Evolutionary conservation across 2,888 invertebrate species (phyloP).

Genomic region (Leptothorax acervorum): DNA sequence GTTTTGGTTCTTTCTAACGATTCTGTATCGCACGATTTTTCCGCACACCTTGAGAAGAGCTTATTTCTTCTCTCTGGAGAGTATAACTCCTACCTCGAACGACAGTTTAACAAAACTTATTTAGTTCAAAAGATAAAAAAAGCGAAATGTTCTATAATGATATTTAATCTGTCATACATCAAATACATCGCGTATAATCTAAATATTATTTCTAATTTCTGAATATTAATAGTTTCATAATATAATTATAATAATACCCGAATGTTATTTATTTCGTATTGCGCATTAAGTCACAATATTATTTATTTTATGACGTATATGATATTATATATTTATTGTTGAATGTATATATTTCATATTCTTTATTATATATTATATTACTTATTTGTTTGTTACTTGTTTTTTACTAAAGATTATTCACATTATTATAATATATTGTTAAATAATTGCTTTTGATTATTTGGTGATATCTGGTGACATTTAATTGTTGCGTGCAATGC

Average conservation of each 20-base stretch:
- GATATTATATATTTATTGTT: neutral
- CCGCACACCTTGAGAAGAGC: neutral
- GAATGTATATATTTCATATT: neutral
- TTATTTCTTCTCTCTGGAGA: constrained; percentile 15
- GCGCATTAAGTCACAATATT: neutral
- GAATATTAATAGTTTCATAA: neutral
- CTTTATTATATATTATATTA: neutral
- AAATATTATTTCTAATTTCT: neutral
- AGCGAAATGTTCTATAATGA: neutral
- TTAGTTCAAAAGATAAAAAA: neutral
- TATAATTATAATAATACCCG: neutral
- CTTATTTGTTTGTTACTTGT: neutral
- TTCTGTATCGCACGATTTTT: constrained; percentile 32
- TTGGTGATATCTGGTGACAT: neutral
- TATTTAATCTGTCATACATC: neutral
- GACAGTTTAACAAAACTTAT: neutral
- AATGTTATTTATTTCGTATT: neutral
- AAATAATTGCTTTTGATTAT: neutral
- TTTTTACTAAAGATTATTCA: neutral
- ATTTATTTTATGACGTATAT: neutral
- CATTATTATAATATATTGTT: neutral
- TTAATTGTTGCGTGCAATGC: neutral
- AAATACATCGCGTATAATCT: neutral
- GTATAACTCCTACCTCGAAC: neutral
- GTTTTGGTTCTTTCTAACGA: constrained; percentile 32